Base-by-base conservation (phyloP, 2,888 invertebrate genomes). In the Rotaria socialis region DNA sequence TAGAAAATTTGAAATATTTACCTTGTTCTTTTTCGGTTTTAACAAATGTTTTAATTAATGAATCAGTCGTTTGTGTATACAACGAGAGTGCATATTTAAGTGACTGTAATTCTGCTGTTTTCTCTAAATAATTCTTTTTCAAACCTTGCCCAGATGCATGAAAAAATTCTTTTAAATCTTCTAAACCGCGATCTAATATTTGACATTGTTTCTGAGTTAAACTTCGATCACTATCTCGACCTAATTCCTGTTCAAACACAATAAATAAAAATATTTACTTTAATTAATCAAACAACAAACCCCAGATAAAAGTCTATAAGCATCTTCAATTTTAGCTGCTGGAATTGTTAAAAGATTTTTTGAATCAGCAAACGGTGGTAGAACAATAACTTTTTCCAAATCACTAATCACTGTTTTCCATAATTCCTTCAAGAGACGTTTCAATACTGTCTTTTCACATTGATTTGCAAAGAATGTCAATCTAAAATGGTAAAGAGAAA, bases 391-490 rank as follows among this genome's bases (percentile, higher is more conserved):
- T 92, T 98, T 98, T 92, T 99, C 99, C 90, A 99, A 93, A 90
- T 96, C 96, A 90, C 96, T 94, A 95, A 99, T 98, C 50, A 98
- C 97, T 89, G 99, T 97, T 92, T 96, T 96, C 98, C 98, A 99
- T 87, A 99, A 93, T 92, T 99, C 98, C 91, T 99, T 99, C 87
- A 99, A 93, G 90, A 99, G 93, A 89, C 99, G 94, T 92, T 99
- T 99, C 85, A 99, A 93, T 85, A 99, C 99, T 85, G 99, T 98
- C 93, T 99, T 99, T 92, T 99, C 99, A 91, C 99, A 97, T 93
- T 55, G 96, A 95, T 88, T 96, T 92, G 86, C 96, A 96, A 91
- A 86, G 35, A 84, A 52, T n/a, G 86, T 87, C 24, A 86, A 24
- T 14, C 84, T 85, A 67, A 75, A 67, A 47, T 16, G 1, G 16